These are phyloP conservation scores for Takifugu flavidus DNA, from an alignment of 2,113 vertebrate species.

Conservation along the genomic window DNA sequence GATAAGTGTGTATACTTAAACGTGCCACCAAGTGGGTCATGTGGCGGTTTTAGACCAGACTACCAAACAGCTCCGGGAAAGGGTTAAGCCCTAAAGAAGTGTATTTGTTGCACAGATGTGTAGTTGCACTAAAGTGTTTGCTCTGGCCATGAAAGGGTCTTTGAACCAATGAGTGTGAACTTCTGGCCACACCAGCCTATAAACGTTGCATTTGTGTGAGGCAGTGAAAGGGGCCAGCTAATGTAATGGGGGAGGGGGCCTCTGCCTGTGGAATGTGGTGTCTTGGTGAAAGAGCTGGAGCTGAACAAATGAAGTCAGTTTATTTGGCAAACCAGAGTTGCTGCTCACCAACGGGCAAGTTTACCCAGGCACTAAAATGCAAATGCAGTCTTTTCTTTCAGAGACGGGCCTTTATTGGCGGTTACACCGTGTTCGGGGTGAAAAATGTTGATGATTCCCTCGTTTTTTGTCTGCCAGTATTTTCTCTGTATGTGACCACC, in stretches of 20 bases:
- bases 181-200: conserved; percentile 70
- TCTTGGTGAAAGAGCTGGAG: conserved; percentile 69
- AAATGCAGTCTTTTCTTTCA: conserved; percentile 41
- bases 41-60: too few relatives aligned
- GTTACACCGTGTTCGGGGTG: not conserved
- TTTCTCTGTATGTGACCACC: conserved; percentile 3
- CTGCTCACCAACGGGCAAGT: conserved; percentile 57
- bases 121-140: conserved; percentile 67
- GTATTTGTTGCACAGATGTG: conserved; percentile 65
- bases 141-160: conserved; percentile 70
- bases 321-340: conserved; percentile 71
- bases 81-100: conserved; percentile 17
- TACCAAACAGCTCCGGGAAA: not conserved
- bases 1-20: too few relatives aligned
- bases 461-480: conserved; percentile 18
- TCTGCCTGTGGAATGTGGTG: conserved; percentile 72
- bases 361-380: conserved; percentile 55
- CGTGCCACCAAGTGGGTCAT: too few relatives aligned
- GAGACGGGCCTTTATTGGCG: conserved; percentile 3
- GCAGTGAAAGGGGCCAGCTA: conserved; percentile 63
- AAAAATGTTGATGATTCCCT: conserved; percentile 12
- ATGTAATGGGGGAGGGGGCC: conserved; percentile 67
- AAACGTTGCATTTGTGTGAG: conserved; percentile 72
- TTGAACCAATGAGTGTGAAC: conserved; percentile 75
- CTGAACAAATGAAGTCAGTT: conserved; percentile 71